phyloP scores from a whole-genome alignment of 2,797 vertebrate genomes.

The Dendrocincla fuliginosa region DNA sequence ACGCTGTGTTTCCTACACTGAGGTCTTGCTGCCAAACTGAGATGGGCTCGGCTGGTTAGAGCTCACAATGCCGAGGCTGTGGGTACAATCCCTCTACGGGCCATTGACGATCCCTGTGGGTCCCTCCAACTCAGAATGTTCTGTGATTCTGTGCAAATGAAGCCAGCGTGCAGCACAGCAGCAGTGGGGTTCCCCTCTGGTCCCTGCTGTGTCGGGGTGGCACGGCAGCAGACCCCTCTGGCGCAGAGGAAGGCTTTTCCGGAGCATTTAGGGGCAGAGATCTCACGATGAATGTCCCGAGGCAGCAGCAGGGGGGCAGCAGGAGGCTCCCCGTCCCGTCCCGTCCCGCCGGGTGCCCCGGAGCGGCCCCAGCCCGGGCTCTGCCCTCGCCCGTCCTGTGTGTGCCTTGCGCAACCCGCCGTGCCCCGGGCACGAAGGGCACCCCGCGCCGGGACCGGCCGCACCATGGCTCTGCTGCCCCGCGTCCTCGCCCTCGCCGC shows the following conservation, averaged over 20 bases:
- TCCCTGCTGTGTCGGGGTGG: not conserved
- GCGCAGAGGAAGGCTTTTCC: not conserved
- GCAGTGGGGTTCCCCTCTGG: not conserved
- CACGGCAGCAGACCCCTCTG: not conserved
- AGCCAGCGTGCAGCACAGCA: not conserved
- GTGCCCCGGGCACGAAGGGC: not conserved
- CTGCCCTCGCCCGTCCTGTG: not conserved
- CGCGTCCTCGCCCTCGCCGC: no score
- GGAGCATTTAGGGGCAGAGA: not conserved
- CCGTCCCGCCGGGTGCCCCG: not conserved
- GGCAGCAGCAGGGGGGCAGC: not conserved
- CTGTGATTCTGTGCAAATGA: not conserved
- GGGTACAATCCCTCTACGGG: not conserved
- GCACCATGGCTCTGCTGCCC: not conserved
- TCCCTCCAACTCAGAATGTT: not conserved
- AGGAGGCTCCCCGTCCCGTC: no score
- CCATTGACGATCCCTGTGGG: not conserved
- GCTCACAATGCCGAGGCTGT: not conserved
- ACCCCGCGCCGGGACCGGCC: fast-evolving
- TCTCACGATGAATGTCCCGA: fast-evolving
- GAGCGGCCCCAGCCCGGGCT: not conserved
- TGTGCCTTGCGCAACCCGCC: not conserved
- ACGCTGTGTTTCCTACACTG: not conserved
- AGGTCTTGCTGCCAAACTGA: not conserved
- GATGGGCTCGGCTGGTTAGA: not conserved